Evolutionary conservation across 64 coral and sea anemone species (phyloP).

Genomic region (Dendrophyllia cribrosa): DNA sequence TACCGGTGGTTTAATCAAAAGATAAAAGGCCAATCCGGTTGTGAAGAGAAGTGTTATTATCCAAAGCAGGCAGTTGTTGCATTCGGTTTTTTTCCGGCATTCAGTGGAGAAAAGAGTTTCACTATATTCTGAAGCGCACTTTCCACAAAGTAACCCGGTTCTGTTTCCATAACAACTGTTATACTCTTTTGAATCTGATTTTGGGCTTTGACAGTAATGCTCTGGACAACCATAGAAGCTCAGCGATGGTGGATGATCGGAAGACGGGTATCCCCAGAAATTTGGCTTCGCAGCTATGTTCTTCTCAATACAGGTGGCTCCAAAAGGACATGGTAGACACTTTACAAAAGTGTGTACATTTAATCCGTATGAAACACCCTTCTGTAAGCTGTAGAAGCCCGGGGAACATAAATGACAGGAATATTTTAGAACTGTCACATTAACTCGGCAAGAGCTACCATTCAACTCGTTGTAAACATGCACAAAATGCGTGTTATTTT

Average conservation of each 20-base stretch:
- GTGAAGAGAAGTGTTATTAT: background rate
- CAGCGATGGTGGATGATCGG: background rate
- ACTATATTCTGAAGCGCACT: conserved; percentile 24
- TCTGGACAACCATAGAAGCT: conserved; percentile 43
- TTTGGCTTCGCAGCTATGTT: conserved; percentile 7
- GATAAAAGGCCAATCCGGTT: background rate
- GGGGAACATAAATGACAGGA: background rate
- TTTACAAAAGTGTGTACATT: background rate
- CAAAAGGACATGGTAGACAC: conserved; percentile 33
- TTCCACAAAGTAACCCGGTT: conserved; percentile 43
- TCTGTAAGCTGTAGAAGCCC: conserved; percentile 46
- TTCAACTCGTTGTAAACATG: background rate
- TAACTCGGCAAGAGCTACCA: background rate
- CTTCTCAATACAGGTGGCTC: conserved; percentile 21
- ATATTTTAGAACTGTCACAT: conserved; percentile 34
- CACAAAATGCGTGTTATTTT: conserved; percentile 16
- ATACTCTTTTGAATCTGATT: background rate
- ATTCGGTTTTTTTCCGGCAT: conserved; percentile 13
- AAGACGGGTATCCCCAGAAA: conserved; percentile 50
- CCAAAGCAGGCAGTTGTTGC: conserved; percentile 46
- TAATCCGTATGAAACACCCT: background rate
- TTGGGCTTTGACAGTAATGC: conserved; percentile 28
- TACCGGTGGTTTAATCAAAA: conserved; percentile 36
- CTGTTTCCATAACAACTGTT: conserved; percentile 64
- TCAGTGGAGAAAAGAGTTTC: conserved; percentile 43